A percentile compares a stretch with the other conserved stretches of the same genome.
Conservation (phyloP, 2,797 vertebrate genomes). For the Hafferia zeledoni region DNA sequence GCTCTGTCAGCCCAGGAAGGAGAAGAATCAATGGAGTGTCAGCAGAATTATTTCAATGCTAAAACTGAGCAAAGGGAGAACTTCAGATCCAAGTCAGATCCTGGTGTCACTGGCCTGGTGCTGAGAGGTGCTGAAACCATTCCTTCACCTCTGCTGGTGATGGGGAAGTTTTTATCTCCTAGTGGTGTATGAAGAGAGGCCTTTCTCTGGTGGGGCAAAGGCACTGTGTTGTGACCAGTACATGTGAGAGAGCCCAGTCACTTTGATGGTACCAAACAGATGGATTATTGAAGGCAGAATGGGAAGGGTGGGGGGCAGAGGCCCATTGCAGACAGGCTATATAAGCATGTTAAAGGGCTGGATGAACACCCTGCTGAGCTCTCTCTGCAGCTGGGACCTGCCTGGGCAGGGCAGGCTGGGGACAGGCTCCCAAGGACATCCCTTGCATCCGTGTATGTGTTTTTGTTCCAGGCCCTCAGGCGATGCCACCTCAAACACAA, state of each 20-base stretch:
- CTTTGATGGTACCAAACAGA: not conserved
- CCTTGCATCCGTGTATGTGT: not conserved
- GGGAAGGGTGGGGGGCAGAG: not conserved
- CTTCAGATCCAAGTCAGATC: not conserved
- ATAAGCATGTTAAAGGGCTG: not conserved
- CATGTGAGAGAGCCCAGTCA: not conserved
- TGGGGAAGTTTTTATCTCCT: not conserved
- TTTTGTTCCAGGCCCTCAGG: slow-evolving; percentile 80
- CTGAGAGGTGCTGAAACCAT: not conserved
- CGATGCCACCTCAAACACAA: slow-evolving; percentile 85
- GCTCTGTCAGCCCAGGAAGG: not conserved
- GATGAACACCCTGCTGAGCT: not conserved
- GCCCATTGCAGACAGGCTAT: not conserved
- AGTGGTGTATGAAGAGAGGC: not conserved
- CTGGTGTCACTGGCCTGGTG: not conserved
- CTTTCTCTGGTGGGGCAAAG: not conserved
- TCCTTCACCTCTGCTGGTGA: not conserved
- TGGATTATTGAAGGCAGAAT: not conserved
- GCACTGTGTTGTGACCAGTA: not conserved
- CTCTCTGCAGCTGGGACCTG: not conserved
- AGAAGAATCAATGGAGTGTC: not conserved
- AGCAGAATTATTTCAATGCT: not conserved
- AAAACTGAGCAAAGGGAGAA: not conserved
- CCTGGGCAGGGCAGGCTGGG: not conserved
- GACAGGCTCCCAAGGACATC: not conserved